These are phyloP conservation scores for Festucalex cinctus DNA, from an alignment of 2,113 vertebrate genomes.

Conservation along the genomic window DNA sequence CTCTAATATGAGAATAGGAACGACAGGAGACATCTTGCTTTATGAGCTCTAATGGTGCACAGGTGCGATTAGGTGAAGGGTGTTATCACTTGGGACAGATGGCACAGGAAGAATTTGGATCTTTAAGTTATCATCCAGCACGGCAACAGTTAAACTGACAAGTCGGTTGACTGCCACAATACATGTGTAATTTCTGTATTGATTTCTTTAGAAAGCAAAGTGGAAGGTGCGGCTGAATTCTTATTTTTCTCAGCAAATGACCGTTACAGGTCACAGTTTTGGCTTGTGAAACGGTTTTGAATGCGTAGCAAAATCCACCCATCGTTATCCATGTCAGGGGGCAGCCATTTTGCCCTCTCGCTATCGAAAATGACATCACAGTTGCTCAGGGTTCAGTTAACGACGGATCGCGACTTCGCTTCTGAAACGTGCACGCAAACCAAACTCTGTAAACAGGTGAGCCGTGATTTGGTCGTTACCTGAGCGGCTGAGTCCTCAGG, in stretches of 20 bases:
- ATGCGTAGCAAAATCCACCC: no score
- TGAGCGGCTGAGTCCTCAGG: no score
- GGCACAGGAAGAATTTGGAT: slow-evolving; percentile 41
- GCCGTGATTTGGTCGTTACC: no score
- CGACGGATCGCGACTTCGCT: no score
- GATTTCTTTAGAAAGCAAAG: slow-evolving; percentile 1
- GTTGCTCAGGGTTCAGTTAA: no score
- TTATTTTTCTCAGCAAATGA: slow-evolving; percentile 20
- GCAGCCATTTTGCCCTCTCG: no score
- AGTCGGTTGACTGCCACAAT: background rate
- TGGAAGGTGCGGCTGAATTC: slow-evolving; percentile 2
- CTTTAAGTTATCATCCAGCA: slow-evolving; percentile 6
- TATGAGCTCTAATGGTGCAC: slow-evolving; percentile 62
- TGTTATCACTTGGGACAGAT: slow-evolving; percentile 62
- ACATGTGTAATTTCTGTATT: background rate
- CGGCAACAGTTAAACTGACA: slow-evolving; percentile 16
- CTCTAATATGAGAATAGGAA: slow-evolving; percentile 33
- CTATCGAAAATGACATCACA: no score
- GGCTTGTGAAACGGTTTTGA: background rate
- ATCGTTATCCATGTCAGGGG: no score
- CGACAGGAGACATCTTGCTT: slow-evolving; percentile 21
- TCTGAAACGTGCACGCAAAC: no score
- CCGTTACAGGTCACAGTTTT: background rate
- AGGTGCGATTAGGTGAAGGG: slow-evolving; percentile 38
- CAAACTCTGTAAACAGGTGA: no score